Base-by-base conservation (phyloP, 2,888 invertebrate genomes). In the Rhamnusium bicolor region DNA sequence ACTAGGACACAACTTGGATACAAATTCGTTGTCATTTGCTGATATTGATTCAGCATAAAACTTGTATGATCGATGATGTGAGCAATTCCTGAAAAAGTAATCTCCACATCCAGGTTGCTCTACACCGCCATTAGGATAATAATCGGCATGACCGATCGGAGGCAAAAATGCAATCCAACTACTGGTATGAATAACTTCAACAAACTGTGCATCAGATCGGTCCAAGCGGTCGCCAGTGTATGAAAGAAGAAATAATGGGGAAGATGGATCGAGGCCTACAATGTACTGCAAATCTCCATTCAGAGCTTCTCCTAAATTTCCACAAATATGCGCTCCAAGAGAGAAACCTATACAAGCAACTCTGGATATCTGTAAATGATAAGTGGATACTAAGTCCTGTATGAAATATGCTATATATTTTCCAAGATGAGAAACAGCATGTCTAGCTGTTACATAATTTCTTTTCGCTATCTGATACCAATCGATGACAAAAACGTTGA, bases 21-120 rank as follows among this genome's bases (percentile, higher is more conserved):
- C 24, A 14, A 67, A 67, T 10, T 6, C 0, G 14, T 54, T 54
- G 2, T n/a, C 7, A 7, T 1, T 2, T 1, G 19, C 29, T 18
- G 0, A 14, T 0, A 56, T 67, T 67, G 60, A 46, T 82, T 90
- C 90, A 1, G 87, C 86, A 72, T 86, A 90, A 75, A 88, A 90
- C 29, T 80, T 18, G 56, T 87, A 87, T 0, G 90, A 83, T 49
- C 89, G 84, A 1, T 79, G 76, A 79, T 90, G 90, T 1, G 90
- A 81, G 79, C 90, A 90, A 14, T 80, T 60, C 14, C 85, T 85
- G 7, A 76, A 53, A 2, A 83, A 1, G 72, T 87, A 86, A 0
- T 82, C 2, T 10, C 82, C 83, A 74, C 88, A 88, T 49, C 87
- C 87, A n/a, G 86, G 85, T 78, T 87, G 88, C n/a, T n/a, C n/a